Evolutionary conservation across 1,140 invertebrate species (phyloP).

Genomic region (Geopemphigus sp.): DNA sequence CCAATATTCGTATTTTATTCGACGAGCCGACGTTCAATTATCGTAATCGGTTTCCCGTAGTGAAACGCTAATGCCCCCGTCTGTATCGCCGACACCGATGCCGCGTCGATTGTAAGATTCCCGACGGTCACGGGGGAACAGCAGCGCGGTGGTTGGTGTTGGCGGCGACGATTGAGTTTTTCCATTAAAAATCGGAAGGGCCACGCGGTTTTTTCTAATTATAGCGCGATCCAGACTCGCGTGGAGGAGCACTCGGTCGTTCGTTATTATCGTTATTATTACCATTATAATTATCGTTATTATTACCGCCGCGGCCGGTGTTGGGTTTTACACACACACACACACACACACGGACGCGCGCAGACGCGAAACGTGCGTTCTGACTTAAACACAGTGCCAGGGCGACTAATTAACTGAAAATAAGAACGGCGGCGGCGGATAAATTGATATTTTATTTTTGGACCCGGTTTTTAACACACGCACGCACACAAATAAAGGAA

Average conservation of each 20-base stretch:
- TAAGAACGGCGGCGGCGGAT: slow-evolving; percentile 26
- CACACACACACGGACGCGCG: neutral
- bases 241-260: slow-evolving; percentile 1
- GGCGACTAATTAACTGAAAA: slow-evolving; percentile 46
- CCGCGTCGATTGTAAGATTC: too few species aligned
- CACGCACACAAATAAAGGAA: neutral
- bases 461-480: slow-evolving; percentile 15
- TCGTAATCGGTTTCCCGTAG: too few species aligned
- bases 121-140: too few species aligned
- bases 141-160: neutral
- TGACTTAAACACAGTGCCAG: slow-evolving; percentile 33
- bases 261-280: slow-evolving; percentile 38
- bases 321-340: neutral
- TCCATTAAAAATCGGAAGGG: slow-evolving; percentile 42
- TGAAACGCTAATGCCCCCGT: too few species aligned
- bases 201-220: slow-evolving; percentile 41
- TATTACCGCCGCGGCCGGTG: slow-evolving; percentile 18
- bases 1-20: too few species aligned
- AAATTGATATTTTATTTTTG: slow-evolving; percentile 49
- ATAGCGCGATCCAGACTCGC: slow-evolving; percentile 19
- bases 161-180: slow-evolving; percentile 38
- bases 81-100: too few species aligned
- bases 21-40: too few species aligned
- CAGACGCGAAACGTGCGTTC: slow-evolving; percentile 22
- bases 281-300: slow-evolving; percentile 10